Percentiles rank a stretch among this genome's conserved stretches.
Conservation (phyloP, 64 coral and sea anemone species). For the Porites australiensis region DNA sequence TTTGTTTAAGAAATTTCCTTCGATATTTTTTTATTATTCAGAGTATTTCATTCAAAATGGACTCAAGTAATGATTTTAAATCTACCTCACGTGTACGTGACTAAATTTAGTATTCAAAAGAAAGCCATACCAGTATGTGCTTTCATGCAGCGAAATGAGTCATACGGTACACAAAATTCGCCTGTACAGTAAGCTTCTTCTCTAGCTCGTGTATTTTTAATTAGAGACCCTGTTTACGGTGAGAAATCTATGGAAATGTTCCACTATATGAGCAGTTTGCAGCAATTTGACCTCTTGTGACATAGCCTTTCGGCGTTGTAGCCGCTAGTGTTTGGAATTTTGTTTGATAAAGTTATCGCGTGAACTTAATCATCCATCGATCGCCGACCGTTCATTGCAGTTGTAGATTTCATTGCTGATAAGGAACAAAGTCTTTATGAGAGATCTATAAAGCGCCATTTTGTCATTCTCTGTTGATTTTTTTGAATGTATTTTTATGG, state of each 20-base stretch:
- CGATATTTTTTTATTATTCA: not conserved
- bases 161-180: not conserved
- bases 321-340: not conserved
- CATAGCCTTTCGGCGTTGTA: not conserved
- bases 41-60: not conserved
- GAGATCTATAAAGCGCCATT: not conserved
- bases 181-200: not conserved
- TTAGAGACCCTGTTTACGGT: not conserved
- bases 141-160: not conserved
- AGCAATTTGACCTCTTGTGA: not conserved
- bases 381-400: not conserved
- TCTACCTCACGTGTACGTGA: constrained; percentile 17
- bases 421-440: not conserved
- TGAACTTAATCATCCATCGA: not conserved
- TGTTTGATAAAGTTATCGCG: not conserved
- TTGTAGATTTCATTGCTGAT: constrained; percentile 26
- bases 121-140: not conserved
- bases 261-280: not conserved
- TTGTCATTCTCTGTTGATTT: not conserved
- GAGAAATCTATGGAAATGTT: not conserved
- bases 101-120: constrained; percentile 25
- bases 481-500: not conserved
- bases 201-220: not conserved
- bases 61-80: not conserved
- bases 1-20: not conserved